Evolutionary conservation across 2,888 invertebrate genomes (phyloP).

Genomic region (Teleogryllus oceanicus): DNA sequence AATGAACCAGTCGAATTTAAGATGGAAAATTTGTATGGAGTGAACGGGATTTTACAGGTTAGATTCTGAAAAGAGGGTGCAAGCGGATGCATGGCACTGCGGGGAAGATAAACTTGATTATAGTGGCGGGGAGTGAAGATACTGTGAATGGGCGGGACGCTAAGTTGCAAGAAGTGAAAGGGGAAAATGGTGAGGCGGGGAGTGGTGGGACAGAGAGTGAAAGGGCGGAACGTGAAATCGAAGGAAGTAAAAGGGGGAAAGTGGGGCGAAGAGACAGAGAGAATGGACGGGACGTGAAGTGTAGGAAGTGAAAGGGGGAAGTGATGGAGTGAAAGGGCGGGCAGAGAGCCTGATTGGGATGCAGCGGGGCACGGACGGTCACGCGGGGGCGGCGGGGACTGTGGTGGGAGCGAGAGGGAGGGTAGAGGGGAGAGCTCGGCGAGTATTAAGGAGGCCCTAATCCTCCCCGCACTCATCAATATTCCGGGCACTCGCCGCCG

Average conservation of each 20-base stretch:
- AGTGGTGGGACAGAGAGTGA: not conserved
- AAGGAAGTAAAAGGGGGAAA: not conserved
- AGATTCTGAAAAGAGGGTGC: no score
- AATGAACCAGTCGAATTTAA: no score
- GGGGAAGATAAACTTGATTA: no score
- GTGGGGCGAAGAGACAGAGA: not conserved
- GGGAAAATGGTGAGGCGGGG: not conserved
- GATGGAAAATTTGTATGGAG: no score
- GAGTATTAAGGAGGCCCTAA: not conserved
- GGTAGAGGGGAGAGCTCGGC: not conserved
- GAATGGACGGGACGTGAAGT: not conserved
- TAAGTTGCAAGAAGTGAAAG: no score
- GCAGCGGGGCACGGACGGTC: not conserved
- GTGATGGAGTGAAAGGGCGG: not conserved
- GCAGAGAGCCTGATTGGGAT: not conserved
- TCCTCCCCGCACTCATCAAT: conserved; percentile 7
- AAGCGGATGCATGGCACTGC: no score
- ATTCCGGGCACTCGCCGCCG: not conserved
- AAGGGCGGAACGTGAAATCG: not conserved
- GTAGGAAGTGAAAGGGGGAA: not conserved
- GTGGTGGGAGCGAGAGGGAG: not conserved
- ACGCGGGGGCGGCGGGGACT: not conserved
- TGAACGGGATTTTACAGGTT: no score
- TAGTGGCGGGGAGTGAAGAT: no score
- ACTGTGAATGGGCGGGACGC: no score